A percentile compares a stretch with the other conserved stretches of the same genome.
Evolutionary conservation across 1,140 invertebrate genomes (phyloP).

Genomic region (Babylonia areolata): DNA sequence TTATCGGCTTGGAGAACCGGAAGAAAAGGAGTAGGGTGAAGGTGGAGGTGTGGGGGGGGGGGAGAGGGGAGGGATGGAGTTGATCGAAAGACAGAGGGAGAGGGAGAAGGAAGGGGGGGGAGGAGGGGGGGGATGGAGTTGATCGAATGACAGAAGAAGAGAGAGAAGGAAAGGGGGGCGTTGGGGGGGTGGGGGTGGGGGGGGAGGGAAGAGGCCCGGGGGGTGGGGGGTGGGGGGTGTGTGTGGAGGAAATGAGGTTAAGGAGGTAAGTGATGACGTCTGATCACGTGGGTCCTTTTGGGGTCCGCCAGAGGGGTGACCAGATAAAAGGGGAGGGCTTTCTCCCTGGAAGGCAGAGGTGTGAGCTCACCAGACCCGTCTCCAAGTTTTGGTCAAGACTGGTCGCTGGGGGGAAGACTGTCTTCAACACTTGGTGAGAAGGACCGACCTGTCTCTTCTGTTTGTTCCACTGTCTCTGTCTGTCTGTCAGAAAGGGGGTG

Average conservation of each 20-base stretch:
- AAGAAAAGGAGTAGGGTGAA: background rate
- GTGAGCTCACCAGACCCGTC: too few species aligned
- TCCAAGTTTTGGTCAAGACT: too few species aligned
- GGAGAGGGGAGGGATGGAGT: background rate
- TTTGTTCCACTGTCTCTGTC: too few species aligned
- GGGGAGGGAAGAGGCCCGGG: background rate
- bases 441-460: too few species aligned
- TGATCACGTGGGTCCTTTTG: too few species aligned
- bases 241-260: background rate
- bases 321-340: too few species aligned
- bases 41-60: background rate
- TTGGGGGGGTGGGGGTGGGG: conserved; percentile 7
- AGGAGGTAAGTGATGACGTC: too few species aligned
- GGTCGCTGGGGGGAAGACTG: too few species aligned
- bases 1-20: background rate
- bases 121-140: background rate
- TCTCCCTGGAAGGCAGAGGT: too few species aligned
- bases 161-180: background rate
- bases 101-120: background rate
- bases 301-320: too few species aligned
- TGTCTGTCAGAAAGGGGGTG: too few species aligned
- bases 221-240: background rate
- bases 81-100: background rate
- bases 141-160: background rate
- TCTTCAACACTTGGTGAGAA: too few species aligned